Conservation (phyloP, 2,113 vertebrate genomes). For the Dermatemys mawii region DNA sequence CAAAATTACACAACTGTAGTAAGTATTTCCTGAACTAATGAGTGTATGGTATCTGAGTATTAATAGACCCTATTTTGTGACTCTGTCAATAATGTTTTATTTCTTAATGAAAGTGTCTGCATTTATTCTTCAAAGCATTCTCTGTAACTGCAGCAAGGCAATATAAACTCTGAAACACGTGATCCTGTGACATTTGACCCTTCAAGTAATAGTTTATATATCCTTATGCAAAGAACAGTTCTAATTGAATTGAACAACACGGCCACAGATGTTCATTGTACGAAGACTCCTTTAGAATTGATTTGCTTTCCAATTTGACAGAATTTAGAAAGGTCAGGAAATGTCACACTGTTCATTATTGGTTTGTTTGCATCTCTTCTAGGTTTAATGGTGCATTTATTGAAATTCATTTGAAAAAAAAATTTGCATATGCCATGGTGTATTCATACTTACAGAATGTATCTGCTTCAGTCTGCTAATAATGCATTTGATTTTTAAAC, state of each 20-base stretch:
- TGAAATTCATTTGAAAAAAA: background rate
- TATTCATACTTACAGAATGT: background rate
- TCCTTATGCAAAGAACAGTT: background rate
- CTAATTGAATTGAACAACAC: background rate
- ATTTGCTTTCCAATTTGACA: background rate
- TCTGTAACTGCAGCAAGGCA: background rate
- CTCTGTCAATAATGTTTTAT: background rate
- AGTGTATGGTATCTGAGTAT: background rate
- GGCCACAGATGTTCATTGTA: background rate
- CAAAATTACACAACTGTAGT: background rate
- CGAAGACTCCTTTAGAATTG: background rate
- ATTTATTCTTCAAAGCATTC: background rate
- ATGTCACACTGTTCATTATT: background rate
- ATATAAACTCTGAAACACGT: background rate
- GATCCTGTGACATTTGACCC: background rate
- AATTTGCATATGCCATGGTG: background rate
- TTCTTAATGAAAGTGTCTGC: background rate
- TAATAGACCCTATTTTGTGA: background rate
- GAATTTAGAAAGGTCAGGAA: background rate
- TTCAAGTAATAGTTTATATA: background rate
- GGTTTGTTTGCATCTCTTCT: background rate
- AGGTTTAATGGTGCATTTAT: background rate
- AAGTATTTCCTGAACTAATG: background rate
- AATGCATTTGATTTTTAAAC: background rate
- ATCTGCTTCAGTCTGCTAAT: background rate